A percentile compares a stretch with the other conserved stretches of the same genome.
Evolutionary conservation across 2,888 invertebrate genomes (phyloP).

Genomic region (Drosophila falleni): DNA sequence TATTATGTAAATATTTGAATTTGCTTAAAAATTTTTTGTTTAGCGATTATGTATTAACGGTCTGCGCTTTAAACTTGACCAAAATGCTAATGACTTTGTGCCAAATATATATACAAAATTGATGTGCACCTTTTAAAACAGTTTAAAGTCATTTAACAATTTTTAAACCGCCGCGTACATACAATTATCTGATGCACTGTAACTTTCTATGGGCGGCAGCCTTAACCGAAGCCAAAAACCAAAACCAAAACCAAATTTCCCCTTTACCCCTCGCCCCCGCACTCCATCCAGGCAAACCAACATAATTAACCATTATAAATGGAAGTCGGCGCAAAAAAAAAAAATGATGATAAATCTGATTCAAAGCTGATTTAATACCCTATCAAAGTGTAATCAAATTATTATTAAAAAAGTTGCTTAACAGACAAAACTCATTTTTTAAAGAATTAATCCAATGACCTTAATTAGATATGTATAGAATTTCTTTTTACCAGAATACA

Average conservation of each 20-base stretch:
- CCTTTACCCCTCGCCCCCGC: conserved; percentile 1
- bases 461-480: background rate
- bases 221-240: conserved; percentile 26
- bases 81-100: conserved; percentile 28
- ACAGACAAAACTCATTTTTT: background rate
- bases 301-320: conserved; percentile 49
- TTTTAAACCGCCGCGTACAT: conserved; percentile 14
- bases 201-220: conserved; percentile 55
- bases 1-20: conserved; percentile 39
- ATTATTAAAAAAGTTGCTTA: too few species aligned
- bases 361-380: conserved; percentile 1
- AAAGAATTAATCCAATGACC: background rate
- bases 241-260: conserved; percentile 26
- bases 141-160: conserved; percentile 15
- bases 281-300: conserved; percentile 26
- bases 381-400: background rate
- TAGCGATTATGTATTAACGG: conserved; percentile 40
- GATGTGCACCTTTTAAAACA: conserved; percentile 1
- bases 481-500: background rate
- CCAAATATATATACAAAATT: conserved; percentile 10
- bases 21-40: background rate
- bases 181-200: conserved; percentile 32
- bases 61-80: conserved; percentile 27
- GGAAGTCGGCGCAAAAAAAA: conserved; percentile 24
- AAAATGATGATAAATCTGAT: conserved; percentile 2